Conservation (phyloP, 2,113 vertebrate species). For the Syrrhaptes paradoxus region DNA sequence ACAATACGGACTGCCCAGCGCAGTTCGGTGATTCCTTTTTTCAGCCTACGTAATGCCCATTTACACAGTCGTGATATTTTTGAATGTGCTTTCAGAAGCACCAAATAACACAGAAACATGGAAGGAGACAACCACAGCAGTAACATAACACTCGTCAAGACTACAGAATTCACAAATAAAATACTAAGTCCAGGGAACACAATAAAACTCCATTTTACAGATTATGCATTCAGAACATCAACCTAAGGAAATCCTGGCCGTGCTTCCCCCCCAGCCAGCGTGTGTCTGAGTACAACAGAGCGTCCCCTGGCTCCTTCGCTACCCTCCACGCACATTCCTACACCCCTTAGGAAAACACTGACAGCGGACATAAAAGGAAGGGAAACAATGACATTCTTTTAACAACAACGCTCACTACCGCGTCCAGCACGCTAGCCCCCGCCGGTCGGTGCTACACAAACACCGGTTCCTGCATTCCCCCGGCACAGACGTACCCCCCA, state of each 20-base stretch:
- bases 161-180: neutral
- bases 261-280: neutral
- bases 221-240: neutral
- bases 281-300: neutral
- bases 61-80: constrained; percentile 5
- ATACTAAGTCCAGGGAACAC: neutral
- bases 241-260: constrained; percentile 26
- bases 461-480: neutral
- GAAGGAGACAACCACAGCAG: neutral
- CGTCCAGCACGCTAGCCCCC: neutral
- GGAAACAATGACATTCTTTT: constrained; percentile 52
- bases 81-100: neutral
- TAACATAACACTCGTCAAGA: neutral
- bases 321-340: constrained; percentile 56
- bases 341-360: constrained; percentile 67
- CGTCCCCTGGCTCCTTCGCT: neutral
- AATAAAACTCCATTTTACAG: constrained; percentile 31
- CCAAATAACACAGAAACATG: neutral
- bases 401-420: neutral
- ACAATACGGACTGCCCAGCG: neutral
- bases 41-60: neutral
- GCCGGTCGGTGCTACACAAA: neutral
- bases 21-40: constrained; percentile 14
- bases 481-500: neutral
- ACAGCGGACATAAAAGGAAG: constrained; percentile 23